phyloP scores from a whole-genome alignment of 2,113 vertebrate genomes.

The Agapornis roseicollis region DNA sequence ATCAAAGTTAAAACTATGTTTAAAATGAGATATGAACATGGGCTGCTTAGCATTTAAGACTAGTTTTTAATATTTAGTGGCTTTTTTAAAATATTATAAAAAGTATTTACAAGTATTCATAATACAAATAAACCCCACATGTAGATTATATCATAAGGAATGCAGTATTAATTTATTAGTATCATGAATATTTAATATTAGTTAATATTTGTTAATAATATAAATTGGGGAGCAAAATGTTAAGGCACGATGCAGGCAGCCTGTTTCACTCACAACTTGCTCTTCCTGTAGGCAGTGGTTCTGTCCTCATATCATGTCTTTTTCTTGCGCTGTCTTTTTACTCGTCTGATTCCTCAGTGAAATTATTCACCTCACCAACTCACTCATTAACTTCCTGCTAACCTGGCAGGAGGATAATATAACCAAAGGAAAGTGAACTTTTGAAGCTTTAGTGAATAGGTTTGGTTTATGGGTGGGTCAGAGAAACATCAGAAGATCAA shows the following conservation, averaged over 20 bases:
- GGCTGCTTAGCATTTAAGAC: background rate
- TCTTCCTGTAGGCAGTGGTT: background rate
- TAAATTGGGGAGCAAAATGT: background rate
- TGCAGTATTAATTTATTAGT: background rate
- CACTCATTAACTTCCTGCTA: background rate
- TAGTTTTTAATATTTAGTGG: background rate
- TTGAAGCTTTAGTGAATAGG: background rate
- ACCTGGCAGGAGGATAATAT: background rate
- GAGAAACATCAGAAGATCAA: background rate
- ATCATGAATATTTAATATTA: background rate
- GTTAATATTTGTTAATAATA: background rate
- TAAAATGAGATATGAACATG: background rate
- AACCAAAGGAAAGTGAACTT: background rate
- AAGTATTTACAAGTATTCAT: background rate
- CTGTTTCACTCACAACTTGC: background rate
- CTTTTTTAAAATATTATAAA: background rate
- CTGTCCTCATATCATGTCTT: background rate
- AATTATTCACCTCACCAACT: background rate
- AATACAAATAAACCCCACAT: background rate
- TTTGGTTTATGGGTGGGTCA: background rate
- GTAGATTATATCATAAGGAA: background rate
- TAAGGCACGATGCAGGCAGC: background rate
- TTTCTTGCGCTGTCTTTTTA: background rate
- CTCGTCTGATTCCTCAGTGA: background rate
- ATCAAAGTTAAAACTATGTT: background rate